Evolutionary conservation across 2,797 vertebrate genomes (phyloP), one percentile per base, ranked within the genome.

Genomic region (Aulostomus chinensis): DNA sequence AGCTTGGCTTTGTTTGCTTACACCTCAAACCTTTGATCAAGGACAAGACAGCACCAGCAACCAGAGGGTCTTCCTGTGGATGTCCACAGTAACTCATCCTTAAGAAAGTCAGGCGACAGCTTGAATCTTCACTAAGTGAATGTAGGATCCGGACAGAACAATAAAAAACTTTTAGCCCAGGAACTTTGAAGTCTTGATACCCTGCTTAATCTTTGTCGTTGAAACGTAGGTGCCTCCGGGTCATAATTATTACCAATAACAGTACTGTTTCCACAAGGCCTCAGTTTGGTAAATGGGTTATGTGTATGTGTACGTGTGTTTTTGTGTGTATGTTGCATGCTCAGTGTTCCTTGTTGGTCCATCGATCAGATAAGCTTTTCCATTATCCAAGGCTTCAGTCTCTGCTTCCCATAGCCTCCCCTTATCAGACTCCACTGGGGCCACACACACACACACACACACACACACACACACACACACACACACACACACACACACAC

Each of bases 331-430:
- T 66, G 68, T 84, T 81, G 70, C 67, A 64, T 71, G 68, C 77
- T 81, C 73, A 66, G 68, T 84, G 84, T 86, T 89, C 67, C 80
- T 85, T 87, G 83, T 86, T 86, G 85, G 88, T 87, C 81, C 80
- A 87, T 89, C 76, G 86, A 88, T 89, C 88, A 87, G 88, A 89
- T 89, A 89, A 89, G 88, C 80, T 85, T 89, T 89, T 88, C 88
- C 86, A 89, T 89, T 89, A 88, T 89, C 84, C 88, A 79, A 85
- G 81, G 83, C 88, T 83, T 86, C 84, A 87, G 87, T 87, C 84
- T 86, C 76, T 83, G 82, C 85, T 86, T 88, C 85, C 86, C 86
- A 88, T 86, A 88, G 84, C 80, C 76, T 73, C 43, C 73, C 69
- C 83, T 89, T 87, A 89, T 89, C 88, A 80, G 86, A 74, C 85